Evolutionary conservation across 2,113 vertebrate species (phyloP).

Genomic region (Corapipo altera): DNA sequence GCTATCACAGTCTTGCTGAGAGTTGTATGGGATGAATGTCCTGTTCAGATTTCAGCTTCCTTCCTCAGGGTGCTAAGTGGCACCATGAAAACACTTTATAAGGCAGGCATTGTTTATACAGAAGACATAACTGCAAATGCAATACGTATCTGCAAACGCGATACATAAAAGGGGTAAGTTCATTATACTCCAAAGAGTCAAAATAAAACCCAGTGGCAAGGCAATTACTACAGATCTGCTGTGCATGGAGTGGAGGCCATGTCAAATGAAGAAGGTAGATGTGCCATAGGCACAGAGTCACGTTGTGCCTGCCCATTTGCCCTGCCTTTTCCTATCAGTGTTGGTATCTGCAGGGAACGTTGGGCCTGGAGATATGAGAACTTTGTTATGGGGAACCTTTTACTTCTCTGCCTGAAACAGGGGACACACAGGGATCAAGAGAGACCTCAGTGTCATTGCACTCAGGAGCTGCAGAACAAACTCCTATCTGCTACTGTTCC

Average conservation of each 20-base stretch:
- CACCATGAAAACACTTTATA: not conserved
- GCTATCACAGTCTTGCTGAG: not conserved
- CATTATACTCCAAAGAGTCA: not conserved
- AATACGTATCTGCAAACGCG: not conserved
- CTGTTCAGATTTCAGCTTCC: not conserved
- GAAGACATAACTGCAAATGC: not conserved
- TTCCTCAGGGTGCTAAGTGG: not conserved
- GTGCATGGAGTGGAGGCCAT: rapidly evolving
- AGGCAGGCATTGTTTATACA: not conserved
- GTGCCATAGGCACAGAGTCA: not conserved
- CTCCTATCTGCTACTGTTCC: not conserved
- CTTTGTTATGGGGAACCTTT: not conserved
- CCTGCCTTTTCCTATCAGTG: not conserved
- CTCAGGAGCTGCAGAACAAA: not conserved
- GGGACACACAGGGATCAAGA: not conserved
- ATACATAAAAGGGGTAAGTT: not conserved
- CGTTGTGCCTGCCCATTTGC: rapidly evolving
- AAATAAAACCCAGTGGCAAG: not conserved
- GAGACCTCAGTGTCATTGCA: not conserved
- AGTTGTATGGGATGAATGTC: not conserved
- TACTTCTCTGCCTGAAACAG: not conserved
- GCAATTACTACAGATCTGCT: not conserved
- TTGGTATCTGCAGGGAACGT: not conserved
- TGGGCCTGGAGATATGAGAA: not conserved
- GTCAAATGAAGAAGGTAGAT: not conserved